Base-by-base conservation (phyloP, 2,113 vertebrate species). In the Psephotus haematonotus region DNA sequence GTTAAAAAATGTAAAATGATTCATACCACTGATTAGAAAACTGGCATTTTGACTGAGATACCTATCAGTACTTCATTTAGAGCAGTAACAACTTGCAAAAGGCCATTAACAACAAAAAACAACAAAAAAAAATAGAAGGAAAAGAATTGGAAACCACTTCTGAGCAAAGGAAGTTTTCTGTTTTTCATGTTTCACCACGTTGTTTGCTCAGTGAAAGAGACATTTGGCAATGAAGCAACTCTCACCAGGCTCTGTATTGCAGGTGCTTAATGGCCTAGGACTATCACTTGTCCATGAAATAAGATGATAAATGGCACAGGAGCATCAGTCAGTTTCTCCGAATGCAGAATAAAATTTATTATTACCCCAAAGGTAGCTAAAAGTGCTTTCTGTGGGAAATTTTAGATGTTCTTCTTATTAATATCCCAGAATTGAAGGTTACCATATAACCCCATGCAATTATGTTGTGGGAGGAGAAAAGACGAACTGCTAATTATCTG, bases 181-280 rank as follows among this genome's bases (percentile, higher is more conserved):
- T 0, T 92, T 91, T 86, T 88, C 25, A 8, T 79, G 63, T 95
- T 92, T 94, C 15, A 71, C 22, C 19, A 4, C 47, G 74, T 28
- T 53, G 12, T 88, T 89, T 91, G 39, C 41, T 86, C 47, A 76
- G 49, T 81, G 57, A 87, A 55, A 71, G 41, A 88, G 35, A 50
- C 9, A 57, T 68, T 67, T 81, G 72, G 62, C 47, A 75, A 44
- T 20, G 59, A 91, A 86, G 17, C 6, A 16, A 18, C 20, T 91
- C 60, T 92, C 65, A 29, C 10, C 37, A 78, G 50, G 52, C 37
- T 86, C 14, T 69, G 22, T 52, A 39, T 16, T 89, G 87, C 62
- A 92, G 82, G 85, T 88, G 82, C 49, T 96, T 93, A 83, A 88
- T 90, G 86, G 70, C 35, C 35, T 47, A 72, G 70, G 80, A 80